phyloP scores from a whole-genome alignment of 2,797 vertebrate species.

The Danio kyathit region DNA sequence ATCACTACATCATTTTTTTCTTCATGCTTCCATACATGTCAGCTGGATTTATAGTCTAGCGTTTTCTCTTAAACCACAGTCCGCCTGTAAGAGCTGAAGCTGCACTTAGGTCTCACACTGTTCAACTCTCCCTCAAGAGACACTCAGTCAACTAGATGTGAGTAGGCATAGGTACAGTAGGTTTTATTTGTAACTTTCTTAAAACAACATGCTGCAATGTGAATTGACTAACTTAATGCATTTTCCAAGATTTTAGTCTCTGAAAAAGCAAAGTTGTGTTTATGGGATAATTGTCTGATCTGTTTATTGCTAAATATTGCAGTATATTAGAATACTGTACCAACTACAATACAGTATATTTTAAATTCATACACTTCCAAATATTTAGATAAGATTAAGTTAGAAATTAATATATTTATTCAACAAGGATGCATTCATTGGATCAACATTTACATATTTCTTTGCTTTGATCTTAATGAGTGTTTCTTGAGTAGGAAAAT shows the following conservation, averaged over 20 bases:
- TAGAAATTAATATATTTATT: no score
- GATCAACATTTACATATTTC: no score
- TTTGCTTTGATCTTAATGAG: no score
- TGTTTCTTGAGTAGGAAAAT: neutral
- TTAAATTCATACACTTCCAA: no score
- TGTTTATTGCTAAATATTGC: neutral
- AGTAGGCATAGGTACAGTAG: neutral
- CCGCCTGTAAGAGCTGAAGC: conserved; percentile 17
- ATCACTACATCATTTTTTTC: conserved; percentile 37
- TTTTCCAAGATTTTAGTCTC: neutral
- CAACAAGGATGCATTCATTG: no score
- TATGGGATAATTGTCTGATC: neutral
- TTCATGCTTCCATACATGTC: conserved; percentile 13
- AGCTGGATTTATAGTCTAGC: conserved; percentile 24
- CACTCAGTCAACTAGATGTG: conserved; percentile 6
- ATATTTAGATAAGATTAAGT: no score
- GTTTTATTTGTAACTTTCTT: neutral
- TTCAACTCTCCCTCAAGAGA: neutral
- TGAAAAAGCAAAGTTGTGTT: neutral
- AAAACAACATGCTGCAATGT: neutral
- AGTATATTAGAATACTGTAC: no score
- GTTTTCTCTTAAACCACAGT: conserved; percentile 24
- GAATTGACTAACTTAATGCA: neutral
- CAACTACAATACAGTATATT: no score
- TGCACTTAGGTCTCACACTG: conserved; percentile 26